phyloP scores from a whole-genome alignment of 2,888 invertebrate genomes.

The Erebia palarica region DNA sequence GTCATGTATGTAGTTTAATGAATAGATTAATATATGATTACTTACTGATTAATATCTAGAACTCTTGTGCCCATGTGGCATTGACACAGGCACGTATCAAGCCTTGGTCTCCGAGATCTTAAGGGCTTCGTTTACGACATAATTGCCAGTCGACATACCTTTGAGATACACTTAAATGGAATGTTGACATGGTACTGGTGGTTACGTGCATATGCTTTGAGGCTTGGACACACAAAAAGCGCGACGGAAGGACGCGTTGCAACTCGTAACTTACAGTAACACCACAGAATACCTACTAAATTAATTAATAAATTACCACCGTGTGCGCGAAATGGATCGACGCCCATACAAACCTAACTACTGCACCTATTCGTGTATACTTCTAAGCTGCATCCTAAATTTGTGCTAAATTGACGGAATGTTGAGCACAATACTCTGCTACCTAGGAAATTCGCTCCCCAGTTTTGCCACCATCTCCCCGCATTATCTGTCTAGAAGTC shows the following conservation, averaged over 20 bases:
- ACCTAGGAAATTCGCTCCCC: too few species aligned
- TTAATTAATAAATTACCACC: too few species aligned
- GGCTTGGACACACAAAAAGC: background rate
- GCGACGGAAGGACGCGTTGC: background rate
- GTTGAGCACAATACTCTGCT: too few species aligned
- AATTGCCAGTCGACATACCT: conserved; percentile 35
- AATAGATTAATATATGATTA: conserved; percentile 5
- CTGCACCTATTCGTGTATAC: too few species aligned
- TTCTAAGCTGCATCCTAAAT: too few species aligned
- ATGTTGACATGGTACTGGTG: conserved; percentile 25
- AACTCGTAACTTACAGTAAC: too few species aligned
- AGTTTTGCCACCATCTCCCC: too few species aligned
- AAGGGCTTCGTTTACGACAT: conserved; percentile 32
- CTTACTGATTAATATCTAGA: conserved; percentile 22
- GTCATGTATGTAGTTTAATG: background rate
- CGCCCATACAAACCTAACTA: too few species aligned
- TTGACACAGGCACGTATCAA: conserved; percentile 25
- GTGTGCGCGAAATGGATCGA: too few species aligned
- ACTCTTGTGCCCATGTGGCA: conserved; percentile 24
- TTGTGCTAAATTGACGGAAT: too few species aligned
- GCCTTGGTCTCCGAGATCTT: conserved; percentile 28
- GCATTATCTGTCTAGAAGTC: too few species aligned
- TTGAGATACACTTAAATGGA: conserved; percentile 29
- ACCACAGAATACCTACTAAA: too few species aligned
- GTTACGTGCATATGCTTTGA: conserved; percentile 20